Conservation (phyloP, 2,797 vertebrate genomes). For the Thripadectes ignobilis region DNA sequence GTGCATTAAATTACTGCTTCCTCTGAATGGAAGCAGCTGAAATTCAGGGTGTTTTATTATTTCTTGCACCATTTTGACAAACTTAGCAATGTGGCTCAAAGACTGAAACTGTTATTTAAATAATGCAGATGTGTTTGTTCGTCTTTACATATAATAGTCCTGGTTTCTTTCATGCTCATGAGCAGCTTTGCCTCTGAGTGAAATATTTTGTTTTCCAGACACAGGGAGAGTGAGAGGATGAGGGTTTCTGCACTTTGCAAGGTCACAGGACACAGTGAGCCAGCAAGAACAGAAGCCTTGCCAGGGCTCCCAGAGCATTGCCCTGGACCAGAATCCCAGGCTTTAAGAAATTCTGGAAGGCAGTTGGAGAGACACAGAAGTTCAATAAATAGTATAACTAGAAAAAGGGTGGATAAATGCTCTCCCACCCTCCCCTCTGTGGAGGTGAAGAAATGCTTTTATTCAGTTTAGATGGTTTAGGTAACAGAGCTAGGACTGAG, state of each 20-base stretch:
- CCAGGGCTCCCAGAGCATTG: neutral
- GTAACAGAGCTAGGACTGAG: neutral
- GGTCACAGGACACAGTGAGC: neutral
- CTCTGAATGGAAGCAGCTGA: neutral
- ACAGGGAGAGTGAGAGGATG: neutral
- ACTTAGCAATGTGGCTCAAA: neutral
- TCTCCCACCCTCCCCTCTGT: neutral
- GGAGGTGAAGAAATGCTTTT: neutral
- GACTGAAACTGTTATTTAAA: neutral
- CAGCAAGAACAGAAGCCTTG: neutral
- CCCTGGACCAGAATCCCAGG: rapidly evolving
- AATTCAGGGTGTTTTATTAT: neutral
- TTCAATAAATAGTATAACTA: neutral
- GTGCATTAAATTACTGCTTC: neutral
- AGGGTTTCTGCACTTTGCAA: neutral
- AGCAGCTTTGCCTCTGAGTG: neutral
- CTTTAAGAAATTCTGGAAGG: neutral
- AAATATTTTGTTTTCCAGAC: slow-evolving; percentile 9
- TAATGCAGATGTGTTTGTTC: slow-evolving; percentile 31
- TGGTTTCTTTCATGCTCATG: neutral
- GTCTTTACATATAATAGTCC: neutral
- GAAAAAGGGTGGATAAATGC: neutral
- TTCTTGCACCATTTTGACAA: neutral
- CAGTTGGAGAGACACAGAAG: neutral
- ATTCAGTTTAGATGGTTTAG: neutral